Conservation (phyloP, 2,113 vertebrate species). For the Tragelaphus buxtoni region DNA sequence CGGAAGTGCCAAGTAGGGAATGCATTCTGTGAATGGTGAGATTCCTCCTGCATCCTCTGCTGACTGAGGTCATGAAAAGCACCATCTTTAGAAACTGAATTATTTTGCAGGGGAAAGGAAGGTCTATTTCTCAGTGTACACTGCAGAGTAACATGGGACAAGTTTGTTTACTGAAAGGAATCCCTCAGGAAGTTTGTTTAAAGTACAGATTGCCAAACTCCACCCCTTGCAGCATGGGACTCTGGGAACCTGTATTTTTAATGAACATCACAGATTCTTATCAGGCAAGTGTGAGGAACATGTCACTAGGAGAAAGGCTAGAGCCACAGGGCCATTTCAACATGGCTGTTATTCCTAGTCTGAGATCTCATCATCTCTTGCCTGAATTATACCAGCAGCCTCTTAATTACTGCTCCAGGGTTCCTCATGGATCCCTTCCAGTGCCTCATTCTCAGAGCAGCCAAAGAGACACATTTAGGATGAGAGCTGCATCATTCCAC, state of each 20-base stretch:
- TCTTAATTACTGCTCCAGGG: background rate
- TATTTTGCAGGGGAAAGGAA: background rate
- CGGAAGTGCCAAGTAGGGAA: background rate
- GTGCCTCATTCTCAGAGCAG: background rate
- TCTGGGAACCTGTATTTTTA: background rate
- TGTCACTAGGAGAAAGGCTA: background rate
- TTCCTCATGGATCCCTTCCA: background rate
- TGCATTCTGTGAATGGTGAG: background rate
- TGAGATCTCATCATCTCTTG: background rate
- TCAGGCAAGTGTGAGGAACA: background rate
- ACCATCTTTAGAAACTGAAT: background rate
- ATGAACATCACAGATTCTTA: background rate
- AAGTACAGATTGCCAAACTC: background rate
- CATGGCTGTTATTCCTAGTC: background rate
- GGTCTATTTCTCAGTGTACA: background rate
- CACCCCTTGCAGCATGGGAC: rapidly evolving
- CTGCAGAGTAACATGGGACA: background rate
- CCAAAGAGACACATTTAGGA: background rate
- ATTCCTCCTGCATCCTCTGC: background rate
- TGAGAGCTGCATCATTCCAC: rapidly evolving
- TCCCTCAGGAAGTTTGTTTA: background rate
- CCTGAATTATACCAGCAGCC: background rate
- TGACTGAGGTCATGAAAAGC: background rate
- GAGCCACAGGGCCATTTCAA: background rate
- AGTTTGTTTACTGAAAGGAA: background rate